Evolutionary conservation across 2,888 invertebrate species (phyloP).

Genomic region (Prenolepis imparis): DNA sequence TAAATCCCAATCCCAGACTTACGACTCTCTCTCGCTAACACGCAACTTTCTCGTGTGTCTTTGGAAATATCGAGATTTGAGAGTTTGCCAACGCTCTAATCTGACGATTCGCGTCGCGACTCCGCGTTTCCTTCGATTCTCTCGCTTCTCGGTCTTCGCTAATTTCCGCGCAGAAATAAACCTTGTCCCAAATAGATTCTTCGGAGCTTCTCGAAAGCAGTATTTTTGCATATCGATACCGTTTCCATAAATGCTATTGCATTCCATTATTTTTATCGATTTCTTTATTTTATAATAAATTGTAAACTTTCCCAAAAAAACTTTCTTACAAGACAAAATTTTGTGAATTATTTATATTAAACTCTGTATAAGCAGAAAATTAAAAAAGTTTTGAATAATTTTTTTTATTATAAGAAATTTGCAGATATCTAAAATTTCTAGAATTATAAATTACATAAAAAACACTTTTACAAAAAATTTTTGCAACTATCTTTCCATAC

Average conservation of each 20-base stretch:
- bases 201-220: background rate
- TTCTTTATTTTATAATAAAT: conserved; percentile 2
- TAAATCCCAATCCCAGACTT: conserved; percentile 17
- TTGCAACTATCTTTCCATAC: background rate
- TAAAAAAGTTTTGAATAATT: background rate
- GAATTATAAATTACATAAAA: background rate
- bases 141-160: conserved; percentile 22
- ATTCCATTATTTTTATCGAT: background rate
- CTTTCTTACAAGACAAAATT: background rate
- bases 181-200: conserved; percentile 31
- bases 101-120: conserved; percentile 6
- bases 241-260: background rate
- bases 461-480: background rate
- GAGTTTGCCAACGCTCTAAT: conserved; percentile 61
- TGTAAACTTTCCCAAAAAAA: background rate
- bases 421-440: background rate
- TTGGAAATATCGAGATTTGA: conserved; percentile 50
- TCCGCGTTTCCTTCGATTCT: conserved; percentile 13
- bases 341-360: background rate
- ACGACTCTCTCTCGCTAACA: conserved; percentile 37
- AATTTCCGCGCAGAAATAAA: conserved; percentile 30
- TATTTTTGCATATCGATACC: background rate
- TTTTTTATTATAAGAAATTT: background rate
- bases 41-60: conserved; percentile 32
- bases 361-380: background rate